Conservation (phyloP, 1,140 invertebrate species). For the Drosophila bocqueti region DNA sequence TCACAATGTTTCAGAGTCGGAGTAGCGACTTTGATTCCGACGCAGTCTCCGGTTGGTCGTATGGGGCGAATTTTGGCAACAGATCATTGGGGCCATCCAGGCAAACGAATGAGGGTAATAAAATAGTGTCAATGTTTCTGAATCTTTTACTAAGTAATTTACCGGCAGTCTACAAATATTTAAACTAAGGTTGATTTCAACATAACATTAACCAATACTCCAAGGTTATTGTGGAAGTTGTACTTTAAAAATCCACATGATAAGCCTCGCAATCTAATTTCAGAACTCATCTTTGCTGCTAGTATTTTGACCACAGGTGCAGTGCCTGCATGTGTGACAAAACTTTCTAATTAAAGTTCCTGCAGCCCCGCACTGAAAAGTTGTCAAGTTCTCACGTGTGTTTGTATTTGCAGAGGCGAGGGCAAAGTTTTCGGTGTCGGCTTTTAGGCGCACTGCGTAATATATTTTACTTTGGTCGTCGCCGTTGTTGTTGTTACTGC, state of each 20-base stretch:
- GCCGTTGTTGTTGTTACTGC: slow-evolving; percentile 4
- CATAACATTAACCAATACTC: too few relatives aligned
- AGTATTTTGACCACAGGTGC: slow-evolving; percentile 7
- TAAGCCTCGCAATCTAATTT: too few relatives aligned
- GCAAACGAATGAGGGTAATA: background rate
- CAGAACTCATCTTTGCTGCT: background rate
- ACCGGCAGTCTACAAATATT: too few relatives aligned
- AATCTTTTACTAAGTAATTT: too few relatives aligned
- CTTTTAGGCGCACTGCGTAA: slow-evolving; percentile 77
- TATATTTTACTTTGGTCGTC: slow-evolving; percentile 39
- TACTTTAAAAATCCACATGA: too few relatives aligned
- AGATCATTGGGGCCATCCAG: slow-evolving; percentile 9
- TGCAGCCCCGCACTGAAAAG: slow-evolving; percentile 61
- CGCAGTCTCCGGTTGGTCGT: slow-evolving; percentile 29
- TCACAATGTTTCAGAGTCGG: slow-evolving; percentile 63
- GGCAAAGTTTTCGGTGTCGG: slow-evolving; percentile 64
- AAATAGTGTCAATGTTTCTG: background rate
- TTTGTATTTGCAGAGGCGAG: slow-evolving; percentile 55
- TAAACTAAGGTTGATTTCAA: too few relatives aligned
- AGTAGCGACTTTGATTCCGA: slow-evolving; percentile 20
- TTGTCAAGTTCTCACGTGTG: slow-evolving; percentile 77
- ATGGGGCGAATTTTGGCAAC: slow-evolving; percentile 18
- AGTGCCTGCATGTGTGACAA: slow-evolving; percentile 73
- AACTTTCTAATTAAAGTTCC: slow-evolving; percentile 80
- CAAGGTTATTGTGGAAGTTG: too few relatives aligned